Conservation (phyloP, 2,797 vertebrate genomes). For the Melanotaenia trifasciata region DNA sequence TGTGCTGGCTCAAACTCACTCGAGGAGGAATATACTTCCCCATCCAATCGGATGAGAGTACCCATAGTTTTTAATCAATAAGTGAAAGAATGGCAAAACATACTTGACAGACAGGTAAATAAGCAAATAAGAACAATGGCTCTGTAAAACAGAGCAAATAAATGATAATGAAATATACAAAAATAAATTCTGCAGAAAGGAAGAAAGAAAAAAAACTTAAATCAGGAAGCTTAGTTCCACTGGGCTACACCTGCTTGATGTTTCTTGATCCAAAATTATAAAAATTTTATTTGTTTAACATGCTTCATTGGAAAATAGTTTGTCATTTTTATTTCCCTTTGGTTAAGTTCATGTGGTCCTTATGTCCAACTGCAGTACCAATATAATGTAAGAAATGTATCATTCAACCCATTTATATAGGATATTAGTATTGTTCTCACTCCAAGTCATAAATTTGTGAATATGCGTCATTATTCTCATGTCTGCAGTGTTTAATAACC, state of each 20-base stretch:
- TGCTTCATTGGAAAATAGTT: background rate
- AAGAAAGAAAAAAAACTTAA: no score
- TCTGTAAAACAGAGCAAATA: no score
- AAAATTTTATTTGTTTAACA: background rate
- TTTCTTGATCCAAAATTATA: background rate
- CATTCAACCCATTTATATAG: background rate
- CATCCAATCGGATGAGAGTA: no score
- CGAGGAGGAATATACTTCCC: no score
- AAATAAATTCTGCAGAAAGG: no score
- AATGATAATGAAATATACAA: no score
- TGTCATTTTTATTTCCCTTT: background rate
- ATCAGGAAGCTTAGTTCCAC: no score
- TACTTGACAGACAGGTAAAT: no score
- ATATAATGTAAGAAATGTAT: background rate
- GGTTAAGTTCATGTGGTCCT: background rate
- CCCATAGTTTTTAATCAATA: no score
- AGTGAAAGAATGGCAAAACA: no score
- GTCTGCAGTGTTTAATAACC: conserved; percentile 39
- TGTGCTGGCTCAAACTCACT: no score
- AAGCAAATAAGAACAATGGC: no score
- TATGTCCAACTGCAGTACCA: background rate
- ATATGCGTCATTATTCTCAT: conserved; percentile 9
- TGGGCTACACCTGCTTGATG: background rate
- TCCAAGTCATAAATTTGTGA: background rate
- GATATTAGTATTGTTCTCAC: background rate